A percentile compares a stretch with the other conserved stretches of the same genome.
These are phyloP conservation scores for Andricus curvator DNA, from an alignment of 2,888 invertebrate species.

Conservation along the genomic window DNA sequence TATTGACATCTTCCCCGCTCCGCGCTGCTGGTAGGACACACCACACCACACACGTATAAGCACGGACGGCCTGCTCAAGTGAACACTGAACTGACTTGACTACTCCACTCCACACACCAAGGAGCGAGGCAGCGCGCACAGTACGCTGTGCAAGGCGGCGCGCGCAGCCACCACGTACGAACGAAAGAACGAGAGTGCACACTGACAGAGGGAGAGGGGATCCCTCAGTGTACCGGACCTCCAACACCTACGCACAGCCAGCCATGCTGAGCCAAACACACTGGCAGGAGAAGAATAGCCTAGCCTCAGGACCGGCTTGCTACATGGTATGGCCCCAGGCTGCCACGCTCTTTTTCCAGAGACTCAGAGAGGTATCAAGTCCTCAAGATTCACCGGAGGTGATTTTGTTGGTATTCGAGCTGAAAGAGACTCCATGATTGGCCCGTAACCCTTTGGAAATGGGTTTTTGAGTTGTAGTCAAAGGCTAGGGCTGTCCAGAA, in stretches of 20 bases:
- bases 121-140: constrained; percentile 43
- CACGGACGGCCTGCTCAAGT: constrained; percentile 63
- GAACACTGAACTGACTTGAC: constrained; percentile 62
- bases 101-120: constrained; percentile 38
- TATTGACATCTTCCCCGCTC: constrained; percentile 68
- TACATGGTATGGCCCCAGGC: constrained; percentile 24
- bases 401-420: constrained; percentile 3
- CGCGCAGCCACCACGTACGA: constrained; percentile 47
- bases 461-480: neutral
- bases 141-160: constrained; percentile 43
- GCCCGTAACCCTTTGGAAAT: neutral
- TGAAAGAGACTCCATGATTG: constrained; percentile 20
- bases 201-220: constrained; percentile 30
- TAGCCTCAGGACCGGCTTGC: constrained; percentile 36
- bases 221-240: constrained; percentile 29
- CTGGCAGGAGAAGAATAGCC: constrained; percentile 35
- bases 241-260: constrained; percentile 40
- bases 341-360: constrained; percentile 14
- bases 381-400: constrained; percentile 1
- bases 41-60: constrained; percentile 46
- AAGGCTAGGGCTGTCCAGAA: neutral
- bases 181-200: constrained; percentile 52
- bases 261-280: constrained; percentile 37
- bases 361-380: neutral
- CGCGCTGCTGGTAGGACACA: constrained; percentile 41